These are phyloP conservation scores for Papilio protenor DNA, from an alignment of 2,888 invertebrate species.

Conservation along the genomic window DNA sequence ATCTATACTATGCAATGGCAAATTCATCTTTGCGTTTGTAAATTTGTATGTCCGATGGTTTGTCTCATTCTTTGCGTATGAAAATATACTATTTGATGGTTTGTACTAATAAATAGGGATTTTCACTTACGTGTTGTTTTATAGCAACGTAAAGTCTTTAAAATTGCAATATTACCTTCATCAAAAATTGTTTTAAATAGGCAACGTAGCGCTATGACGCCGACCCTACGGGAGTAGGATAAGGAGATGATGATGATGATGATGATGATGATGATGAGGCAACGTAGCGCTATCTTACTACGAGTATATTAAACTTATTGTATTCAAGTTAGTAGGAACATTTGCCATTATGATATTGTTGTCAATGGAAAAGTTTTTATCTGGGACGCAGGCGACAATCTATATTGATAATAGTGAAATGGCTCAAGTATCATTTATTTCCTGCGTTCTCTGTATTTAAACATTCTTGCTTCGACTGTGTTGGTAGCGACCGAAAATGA, in stretches of 20 bases:
- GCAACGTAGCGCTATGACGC: too few relatives aligned
- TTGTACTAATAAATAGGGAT: too few relatives aligned
- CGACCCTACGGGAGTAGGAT: too few relatives aligned
- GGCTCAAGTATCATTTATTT: neutral
- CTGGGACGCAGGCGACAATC: conserved; percentile 16
- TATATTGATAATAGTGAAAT: conserved; percentile 22
- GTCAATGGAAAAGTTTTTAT: conserved; percentile 34
- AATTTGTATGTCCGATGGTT: neutral
- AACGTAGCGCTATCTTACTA: too few relatives aligned
- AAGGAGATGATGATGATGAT: too few relatives aligned
- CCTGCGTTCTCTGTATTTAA: neutral
- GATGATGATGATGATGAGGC: too few relatives aligned
- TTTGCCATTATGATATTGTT: neutral
- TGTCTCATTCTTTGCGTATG: neutral
- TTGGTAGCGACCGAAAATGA: conserved; percentile 54
- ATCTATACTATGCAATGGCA: conserved; percentile 4
- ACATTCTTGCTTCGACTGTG: neutral
- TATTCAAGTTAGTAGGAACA: neutral
- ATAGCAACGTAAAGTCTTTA: too few relatives aligned
- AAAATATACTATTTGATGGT: neutral
- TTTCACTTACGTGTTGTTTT: too few relatives aligned
- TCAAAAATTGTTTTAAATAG: too few relatives aligned
- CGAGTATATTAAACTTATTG: too few relatives aligned
- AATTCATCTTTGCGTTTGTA: neutral
- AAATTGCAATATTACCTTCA: too few relatives aligned